Evolutionary conservation across 2,797 vertebrate genomes (phyloP).

Genomic region (Neostethus bicornis): DNA sequence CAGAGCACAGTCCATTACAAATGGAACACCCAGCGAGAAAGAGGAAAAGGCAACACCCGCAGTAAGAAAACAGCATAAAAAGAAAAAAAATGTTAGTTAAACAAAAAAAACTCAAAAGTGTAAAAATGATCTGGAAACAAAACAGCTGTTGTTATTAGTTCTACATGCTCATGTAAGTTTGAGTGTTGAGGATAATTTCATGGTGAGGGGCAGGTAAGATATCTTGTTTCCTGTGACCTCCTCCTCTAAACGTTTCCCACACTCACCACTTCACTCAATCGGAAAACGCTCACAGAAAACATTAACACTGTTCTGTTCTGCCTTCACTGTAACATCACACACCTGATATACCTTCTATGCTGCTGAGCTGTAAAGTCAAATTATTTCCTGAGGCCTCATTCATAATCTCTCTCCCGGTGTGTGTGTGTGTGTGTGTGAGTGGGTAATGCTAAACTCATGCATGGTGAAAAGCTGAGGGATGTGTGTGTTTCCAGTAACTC

Average conservation of each 20-base stretch:
- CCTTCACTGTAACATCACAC: slow-evolving; percentile 24
- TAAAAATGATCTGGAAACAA: slow-evolving; percentile 22
- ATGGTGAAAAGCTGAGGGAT: slow-evolving; percentile 50
- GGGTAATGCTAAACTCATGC: slow-evolving; percentile 51
- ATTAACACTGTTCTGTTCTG: slow-evolving; percentile 32
- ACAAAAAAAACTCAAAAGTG: slow-evolving; percentile 16
- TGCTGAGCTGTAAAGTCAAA: slow-evolving; percentile 59
- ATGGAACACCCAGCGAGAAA: slow-evolving; percentile 69
- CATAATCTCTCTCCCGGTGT: slow-evolving; percentile 36
- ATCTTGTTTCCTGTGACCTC: slow-evolving; percentile 78
- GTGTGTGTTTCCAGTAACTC: slow-evolving; percentile 70
- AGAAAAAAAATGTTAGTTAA: slow-evolving; percentile 14
- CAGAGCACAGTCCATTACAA: slow-evolving; percentile 69
- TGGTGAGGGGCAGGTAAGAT: slow-evolving; percentile 71
- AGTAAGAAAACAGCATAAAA: slow-evolving; percentile 11
- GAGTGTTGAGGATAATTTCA: slow-evolving; percentile 59
- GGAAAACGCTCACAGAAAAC: slow-evolving; percentile 56
- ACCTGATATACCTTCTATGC: slow-evolving; percentile 23
- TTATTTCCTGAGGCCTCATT: slow-evolving; percentile 46
- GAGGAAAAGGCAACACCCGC: slow-evolving; percentile 1
- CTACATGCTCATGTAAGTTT: slow-evolving; percentile 21
- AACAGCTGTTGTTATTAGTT: too few relatives aligned
- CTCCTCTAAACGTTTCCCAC: slow-evolving; percentile 71
- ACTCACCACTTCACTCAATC: slow-evolving; percentile 72
- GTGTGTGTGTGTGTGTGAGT: slow-evolving; percentile 23